Percentiles rank a stretch among this genome's conserved stretches.
Evolutionary conservation across 2,113 vertebrate species (phyloP).

Genomic region (Antechinus flavipes): DNA sequence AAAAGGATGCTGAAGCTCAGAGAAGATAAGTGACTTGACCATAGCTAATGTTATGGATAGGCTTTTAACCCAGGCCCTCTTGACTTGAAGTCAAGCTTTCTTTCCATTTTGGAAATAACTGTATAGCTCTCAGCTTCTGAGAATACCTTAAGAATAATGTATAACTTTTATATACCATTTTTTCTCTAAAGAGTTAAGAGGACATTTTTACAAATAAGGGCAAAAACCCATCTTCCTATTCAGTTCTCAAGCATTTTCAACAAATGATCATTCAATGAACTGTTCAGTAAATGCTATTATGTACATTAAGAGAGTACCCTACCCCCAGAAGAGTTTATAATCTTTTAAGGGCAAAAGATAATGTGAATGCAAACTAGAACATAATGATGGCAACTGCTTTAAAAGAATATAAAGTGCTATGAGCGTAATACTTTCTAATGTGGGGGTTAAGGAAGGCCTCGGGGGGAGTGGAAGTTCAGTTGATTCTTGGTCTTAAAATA

Average conservation of each 20-base stretch:
- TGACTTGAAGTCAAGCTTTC: background rate
- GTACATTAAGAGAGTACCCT: background rate
- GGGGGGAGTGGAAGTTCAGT: background rate
- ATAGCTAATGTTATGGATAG: background rate
- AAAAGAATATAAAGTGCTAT: background rate
- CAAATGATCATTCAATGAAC: background rate
- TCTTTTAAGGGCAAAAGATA: background rate
- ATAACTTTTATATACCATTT: background rate
- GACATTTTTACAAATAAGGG: background rate
- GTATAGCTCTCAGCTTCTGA: background rate
- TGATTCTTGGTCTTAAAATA: background rate
- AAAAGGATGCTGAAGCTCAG: background rate
- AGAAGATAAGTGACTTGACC: background rate
- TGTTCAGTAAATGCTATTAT: background rate
- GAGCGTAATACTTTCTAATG: background rate
- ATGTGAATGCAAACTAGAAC: background rate
- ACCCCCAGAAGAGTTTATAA: background rate
- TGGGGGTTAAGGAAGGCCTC: background rate
- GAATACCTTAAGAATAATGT: background rate
- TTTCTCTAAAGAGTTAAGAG: background rate
- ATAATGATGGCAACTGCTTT: background rate
- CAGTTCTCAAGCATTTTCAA: background rate
- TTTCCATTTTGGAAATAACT: background rate
- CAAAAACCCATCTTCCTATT: background rate
- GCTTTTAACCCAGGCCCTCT: background rate